These are phyloP conservation scores for Synergus japonicus DNA, from an alignment of 2,888 invertebrate genomes.

Conservation along the genomic window DNA sequence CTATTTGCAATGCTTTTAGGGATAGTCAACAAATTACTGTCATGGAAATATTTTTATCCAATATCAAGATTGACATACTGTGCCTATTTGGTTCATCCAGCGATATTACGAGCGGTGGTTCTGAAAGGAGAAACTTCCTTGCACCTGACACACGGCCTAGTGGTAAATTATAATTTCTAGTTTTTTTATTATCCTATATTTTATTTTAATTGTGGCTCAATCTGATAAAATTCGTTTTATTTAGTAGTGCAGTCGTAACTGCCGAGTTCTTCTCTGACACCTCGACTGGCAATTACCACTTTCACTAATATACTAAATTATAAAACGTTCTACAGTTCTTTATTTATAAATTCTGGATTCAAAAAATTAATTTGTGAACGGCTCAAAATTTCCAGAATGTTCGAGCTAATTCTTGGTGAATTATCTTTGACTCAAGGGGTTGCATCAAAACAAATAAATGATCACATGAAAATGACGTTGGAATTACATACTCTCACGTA, in stretches of 20 bases:
- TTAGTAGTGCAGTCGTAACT: too few species aligned
- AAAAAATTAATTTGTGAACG: too few species aligned
- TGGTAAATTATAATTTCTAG: constrained; percentile 75
- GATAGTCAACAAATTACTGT: constrained; percentile 76
- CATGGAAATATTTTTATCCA: constrained; percentile 78
- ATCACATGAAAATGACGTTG: background rate
- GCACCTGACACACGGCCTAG: constrained; percentile 77
- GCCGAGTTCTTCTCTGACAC: too few species aligned
- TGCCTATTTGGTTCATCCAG: constrained; percentile 79
- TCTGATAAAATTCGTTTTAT: too few species aligned
- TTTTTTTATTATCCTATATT: background rate
- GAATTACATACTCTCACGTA: background rate
- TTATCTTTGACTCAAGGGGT: background rate
- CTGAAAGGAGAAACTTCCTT: constrained; percentile 77
- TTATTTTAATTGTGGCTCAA: too few species aligned
- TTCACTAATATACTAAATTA: too few species aligned
- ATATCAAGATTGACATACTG: constrained; percentile 80
- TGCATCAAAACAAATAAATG: background rate
- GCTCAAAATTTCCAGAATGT: background rate
- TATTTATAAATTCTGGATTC: too few species aligned
- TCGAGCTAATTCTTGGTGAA: background rate
- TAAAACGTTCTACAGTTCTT: too few species aligned
- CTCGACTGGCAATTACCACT: too few species aligned
- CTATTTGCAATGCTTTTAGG: constrained; percentile 66
- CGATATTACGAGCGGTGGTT: constrained; percentile 77